Conservation (phyloP, 2,888 invertebrate genomes). For the Drosophila nigricruria region DNA sequence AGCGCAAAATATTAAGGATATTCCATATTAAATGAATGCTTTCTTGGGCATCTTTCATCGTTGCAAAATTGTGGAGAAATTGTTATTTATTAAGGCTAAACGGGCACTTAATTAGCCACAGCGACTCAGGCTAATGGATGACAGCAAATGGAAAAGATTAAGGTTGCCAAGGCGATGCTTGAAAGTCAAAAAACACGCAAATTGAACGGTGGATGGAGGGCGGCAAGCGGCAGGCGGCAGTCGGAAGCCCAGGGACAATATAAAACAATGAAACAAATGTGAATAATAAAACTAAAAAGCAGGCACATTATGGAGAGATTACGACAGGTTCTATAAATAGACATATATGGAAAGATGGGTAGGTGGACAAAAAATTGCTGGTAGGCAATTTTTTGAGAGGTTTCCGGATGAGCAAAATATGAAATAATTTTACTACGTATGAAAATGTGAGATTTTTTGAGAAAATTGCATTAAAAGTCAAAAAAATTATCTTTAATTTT, state of each 20-base stretch:
- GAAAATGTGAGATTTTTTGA: too few species aligned
- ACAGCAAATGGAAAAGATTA: constrained; percentile 37
- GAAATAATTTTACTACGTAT: neutral
- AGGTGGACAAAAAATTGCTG: neutral
- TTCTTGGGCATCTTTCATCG: constrained; percentile 3
- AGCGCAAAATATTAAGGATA: constrained; percentile 4
- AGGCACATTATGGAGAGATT: constrained; percentile 3
- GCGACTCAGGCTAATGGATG: constrained; percentile 43
- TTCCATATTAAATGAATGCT: constrained; percentile 9
- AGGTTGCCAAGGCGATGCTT: constrained; percentile 37
- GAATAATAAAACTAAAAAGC: constrained; percentile 20
- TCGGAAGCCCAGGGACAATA: constrained; percentile 9
- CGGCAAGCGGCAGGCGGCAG: neutral
- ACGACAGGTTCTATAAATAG: neutral
- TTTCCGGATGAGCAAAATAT: neutral
- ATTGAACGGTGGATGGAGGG: neutral
- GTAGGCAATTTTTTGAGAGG: neutral
- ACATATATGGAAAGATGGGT: neutral
- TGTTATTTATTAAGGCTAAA: constrained; percentile 57
- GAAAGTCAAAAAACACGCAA: constrained; percentile 17
- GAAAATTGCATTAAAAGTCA: neutral
- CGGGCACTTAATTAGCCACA: constrained; percentile 67
- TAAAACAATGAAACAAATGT: constrained; percentile 21
- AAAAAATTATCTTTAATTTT: too few species aligned
- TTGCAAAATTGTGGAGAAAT: constrained; percentile 38